These are phyloP conservation scores for Scomber colias DNA, from an alignment of 2,113 vertebrate species.

Conservation along the genomic window DNA sequence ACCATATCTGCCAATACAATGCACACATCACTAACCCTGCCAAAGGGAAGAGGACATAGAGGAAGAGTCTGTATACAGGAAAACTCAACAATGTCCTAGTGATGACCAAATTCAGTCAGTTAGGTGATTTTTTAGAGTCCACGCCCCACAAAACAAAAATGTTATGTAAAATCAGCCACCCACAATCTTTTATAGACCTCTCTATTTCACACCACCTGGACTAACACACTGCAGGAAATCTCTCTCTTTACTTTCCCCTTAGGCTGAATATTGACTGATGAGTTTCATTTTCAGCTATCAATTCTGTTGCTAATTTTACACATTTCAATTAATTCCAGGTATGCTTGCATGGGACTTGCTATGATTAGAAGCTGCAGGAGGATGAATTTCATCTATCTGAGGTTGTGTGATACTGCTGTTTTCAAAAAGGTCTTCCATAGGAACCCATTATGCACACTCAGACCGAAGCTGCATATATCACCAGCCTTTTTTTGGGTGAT, in stretches of 20 bases:
- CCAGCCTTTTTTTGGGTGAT: background rate
- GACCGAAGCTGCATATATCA: background rate
- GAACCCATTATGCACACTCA: background rate
- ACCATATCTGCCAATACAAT: constrained; percentile 33
- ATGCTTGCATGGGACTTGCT: constrained; percentile 47
- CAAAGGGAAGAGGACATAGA: background rate
- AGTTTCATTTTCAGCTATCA: constrained; percentile 76
- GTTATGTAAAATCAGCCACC: constrained; percentile 12
- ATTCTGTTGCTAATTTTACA: constrained; percentile 75
- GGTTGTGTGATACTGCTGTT: background rate
- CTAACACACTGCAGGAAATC: constrained; percentile 32
- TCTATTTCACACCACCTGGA: constrained; percentile 35
- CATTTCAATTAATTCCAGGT: constrained; percentile 72
- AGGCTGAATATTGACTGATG: constrained; percentile 73
- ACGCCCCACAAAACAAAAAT: background rate
- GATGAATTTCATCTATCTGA: constrained; percentile 20
- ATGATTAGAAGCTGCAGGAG: constrained; percentile 57
- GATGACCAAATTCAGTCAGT: background rate
- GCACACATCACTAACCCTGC: constrained; percentile 24
- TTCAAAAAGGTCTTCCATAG: background rate
- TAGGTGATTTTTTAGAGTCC: background rate
- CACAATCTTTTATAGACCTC: constrained; percentile 19
- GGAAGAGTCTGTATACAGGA: background rate
- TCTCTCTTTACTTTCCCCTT: constrained; percentile 38
- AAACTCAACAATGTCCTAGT: background rate